Conservation (phyloP, 1,140 invertebrate species). For the Ectropis grisescens region DNA sequence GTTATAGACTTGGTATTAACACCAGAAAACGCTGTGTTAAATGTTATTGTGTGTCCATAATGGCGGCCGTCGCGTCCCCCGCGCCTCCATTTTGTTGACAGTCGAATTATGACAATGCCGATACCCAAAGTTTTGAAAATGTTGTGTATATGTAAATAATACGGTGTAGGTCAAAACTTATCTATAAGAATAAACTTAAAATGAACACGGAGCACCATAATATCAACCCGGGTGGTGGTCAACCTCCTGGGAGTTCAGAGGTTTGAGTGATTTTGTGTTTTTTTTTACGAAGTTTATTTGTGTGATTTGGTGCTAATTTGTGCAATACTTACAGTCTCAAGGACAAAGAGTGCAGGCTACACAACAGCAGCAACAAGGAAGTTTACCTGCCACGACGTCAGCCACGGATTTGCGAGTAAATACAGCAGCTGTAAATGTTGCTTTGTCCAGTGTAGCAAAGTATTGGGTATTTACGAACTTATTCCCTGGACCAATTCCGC, state of each 20-base stretch:
- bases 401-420: slow-evolving; percentile 73
- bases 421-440: slow-evolving; percentile 72
- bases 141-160: slow-evolving; percentile 56
- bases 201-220: slow-evolving; percentile 72
- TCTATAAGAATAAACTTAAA: slow-evolving; percentile 28
- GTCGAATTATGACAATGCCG: slow-evolving; percentile 71
- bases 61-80: slow-evolving; percentile 76
- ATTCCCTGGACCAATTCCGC: slow-evolving; percentile 73
- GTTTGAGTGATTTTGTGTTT: slow-evolving; percentile 46
- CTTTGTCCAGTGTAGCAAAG: slow-evolving; percentile 75
- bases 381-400: slow-evolving; percentile 63
- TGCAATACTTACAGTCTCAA: slow-evolving; percentile 38
- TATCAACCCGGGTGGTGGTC: slow-evolving; percentile 68
- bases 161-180: slow-evolving; percentile 23
- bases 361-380: slow-evolving; percentile 40
- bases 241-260: slow-evolving; percentile 66
- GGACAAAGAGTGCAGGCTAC: slow-evolving; percentile 40
- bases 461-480: slow-evolving; percentile 78
- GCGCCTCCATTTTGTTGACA: slow-evolving; percentile 72
- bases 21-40: slow-evolving; percentile 20
- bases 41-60: slow-evolving; percentile 71
- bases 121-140: slow-evolving; percentile 61
- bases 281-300: slow-evolving; percentile 7
- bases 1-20: too few relatives aligned
- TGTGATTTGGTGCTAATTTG: slow-evolving; percentile 17